phyloP scores from a whole-genome alignment of 2,113 vertebrate genomes.

The Phrynocephalus versicolor region DNA sequence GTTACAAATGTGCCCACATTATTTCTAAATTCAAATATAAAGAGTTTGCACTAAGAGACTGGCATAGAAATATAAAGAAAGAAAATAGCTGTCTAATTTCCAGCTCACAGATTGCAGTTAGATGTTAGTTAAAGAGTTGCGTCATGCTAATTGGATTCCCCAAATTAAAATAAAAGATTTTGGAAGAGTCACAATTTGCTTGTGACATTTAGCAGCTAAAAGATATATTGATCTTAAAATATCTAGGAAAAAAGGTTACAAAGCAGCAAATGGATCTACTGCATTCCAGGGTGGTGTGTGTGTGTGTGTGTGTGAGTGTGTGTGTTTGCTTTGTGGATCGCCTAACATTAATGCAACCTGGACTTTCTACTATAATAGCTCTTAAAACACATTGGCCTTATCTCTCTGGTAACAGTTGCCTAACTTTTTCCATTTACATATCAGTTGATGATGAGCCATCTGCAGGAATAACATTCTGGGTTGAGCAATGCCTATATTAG shows the following conservation, averaged over 20 bases:
- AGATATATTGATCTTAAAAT: neutral
- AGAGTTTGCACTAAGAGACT: too few species aligned
- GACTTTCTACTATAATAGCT: too few species aligned
- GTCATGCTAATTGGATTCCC: neutral
- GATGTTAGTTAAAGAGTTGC: slow-evolving; percentile 5
- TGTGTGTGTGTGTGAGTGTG: too few species aligned
- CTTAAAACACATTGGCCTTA: too few species aligned
- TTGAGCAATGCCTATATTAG: too few species aligned
- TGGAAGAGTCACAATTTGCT: neutral
- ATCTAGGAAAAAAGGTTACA: neutral
- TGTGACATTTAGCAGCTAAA: neutral
- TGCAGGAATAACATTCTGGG: too few species aligned
- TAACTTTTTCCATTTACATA: too few species aligned
- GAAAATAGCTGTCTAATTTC: slow-evolving; percentile 16
- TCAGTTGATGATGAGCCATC: too few species aligned
- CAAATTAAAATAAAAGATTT: neutral
- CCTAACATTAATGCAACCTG: too few species aligned
- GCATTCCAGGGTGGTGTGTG: too few species aligned
- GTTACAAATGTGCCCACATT: neutral
- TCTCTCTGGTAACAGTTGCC: too few species aligned
- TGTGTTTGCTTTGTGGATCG: neutral
- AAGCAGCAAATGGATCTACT: slow-evolving; percentile 14
- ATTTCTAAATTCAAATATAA: neutral
- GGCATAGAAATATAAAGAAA: too few species aligned
- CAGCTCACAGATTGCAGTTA: neutral